Conservation (phyloP, 1,140 invertebrate species). For the Heliothis virescens region DNA sequence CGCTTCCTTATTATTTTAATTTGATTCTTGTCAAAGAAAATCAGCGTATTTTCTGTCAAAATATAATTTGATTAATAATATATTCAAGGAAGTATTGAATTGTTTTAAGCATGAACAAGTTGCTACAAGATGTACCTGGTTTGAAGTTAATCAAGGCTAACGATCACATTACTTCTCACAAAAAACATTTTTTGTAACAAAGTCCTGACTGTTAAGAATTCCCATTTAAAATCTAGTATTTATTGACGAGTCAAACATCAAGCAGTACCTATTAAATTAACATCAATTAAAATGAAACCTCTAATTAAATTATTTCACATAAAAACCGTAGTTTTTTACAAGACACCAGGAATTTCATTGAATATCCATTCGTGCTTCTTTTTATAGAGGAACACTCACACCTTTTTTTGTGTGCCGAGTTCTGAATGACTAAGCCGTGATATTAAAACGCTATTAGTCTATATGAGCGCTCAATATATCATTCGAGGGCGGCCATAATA, state of each 20-base stretch:
- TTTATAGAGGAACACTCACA: conserved; percentile 57
- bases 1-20: too few relatives aligned
- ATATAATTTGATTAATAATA: too few relatives aligned
- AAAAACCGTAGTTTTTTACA: conserved; percentile 36
- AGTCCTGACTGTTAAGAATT: too few relatives aligned
- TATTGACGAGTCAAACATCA: not conserved
- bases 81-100: not conserved
- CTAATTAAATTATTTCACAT: conserved; percentile 42
- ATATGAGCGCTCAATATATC: conserved; percentile 78
- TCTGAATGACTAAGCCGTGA: conserved; percentile 77
- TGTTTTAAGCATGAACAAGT: not conserved
- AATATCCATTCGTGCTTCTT: conserved; percentile 42
- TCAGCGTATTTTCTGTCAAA: too few relatives aligned
- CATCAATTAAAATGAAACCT: conserved; percentile 37
- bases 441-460: conserved; percentile 85
- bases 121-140: not conserved
- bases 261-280: not conserved
- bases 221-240: too few relatives aligned
- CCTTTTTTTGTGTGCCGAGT: conserved; percentile 61
- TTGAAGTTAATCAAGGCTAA: not conserved
- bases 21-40: too few relatives aligned
- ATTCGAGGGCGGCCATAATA: conserved; percentile 81
- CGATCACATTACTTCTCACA: not conserved
- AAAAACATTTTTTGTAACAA: too few relatives aligned
- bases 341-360: conserved; percentile 42